Percentiles rank a stretch among this genome's conserved stretches.
Conservation (phyloP, 2,113 vertebrate genomes). For the Grantiella picta region DNA sequence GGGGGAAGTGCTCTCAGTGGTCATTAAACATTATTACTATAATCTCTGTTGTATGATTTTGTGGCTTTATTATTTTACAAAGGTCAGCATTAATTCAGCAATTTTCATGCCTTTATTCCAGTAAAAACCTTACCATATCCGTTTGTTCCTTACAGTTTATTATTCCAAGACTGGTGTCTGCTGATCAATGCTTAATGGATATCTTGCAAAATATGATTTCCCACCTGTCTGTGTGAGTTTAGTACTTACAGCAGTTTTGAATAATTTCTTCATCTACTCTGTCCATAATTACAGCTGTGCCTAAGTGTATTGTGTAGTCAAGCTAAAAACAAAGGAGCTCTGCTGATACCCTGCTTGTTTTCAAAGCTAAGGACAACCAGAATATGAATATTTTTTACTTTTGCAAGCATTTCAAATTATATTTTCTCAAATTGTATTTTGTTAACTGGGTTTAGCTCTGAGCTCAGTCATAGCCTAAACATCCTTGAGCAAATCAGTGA, state of each 20-base stretch:
- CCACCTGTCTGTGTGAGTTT: not conserved
- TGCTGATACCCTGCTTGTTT: not conserved
- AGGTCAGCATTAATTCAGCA: conserved; percentile 31
- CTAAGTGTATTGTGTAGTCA: not conserved
- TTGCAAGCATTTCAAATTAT: not conserved
- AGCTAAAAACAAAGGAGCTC: not conserved
- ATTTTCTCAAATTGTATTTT: not conserved
- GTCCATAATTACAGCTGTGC: not conserved
- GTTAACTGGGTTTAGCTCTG: not conserved
- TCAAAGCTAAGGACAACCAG: not conserved
- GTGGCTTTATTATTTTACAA: conserved; percentile 32
- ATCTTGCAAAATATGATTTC: conserved; percentile 11
- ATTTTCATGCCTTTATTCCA: conserved; percentile 24
- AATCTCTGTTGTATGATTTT: not conserved
- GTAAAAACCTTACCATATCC: not conserved
- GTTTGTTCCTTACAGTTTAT: not conserved
- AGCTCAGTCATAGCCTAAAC: not conserved
- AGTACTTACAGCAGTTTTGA: not conserved
- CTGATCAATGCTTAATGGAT: conserved; percentile 6
- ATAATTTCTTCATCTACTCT: not conserved
- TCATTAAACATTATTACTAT: not conserved
- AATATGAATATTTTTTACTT: not conserved
- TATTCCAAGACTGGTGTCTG: not conserved
- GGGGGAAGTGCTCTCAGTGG: not conserved
- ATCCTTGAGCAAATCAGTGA: not conserved